These are phyloP conservation scores for Polypterus bichir DNA, from an alignment of 2,113 vertebrate species.

Conservation along the genomic window DNA sequence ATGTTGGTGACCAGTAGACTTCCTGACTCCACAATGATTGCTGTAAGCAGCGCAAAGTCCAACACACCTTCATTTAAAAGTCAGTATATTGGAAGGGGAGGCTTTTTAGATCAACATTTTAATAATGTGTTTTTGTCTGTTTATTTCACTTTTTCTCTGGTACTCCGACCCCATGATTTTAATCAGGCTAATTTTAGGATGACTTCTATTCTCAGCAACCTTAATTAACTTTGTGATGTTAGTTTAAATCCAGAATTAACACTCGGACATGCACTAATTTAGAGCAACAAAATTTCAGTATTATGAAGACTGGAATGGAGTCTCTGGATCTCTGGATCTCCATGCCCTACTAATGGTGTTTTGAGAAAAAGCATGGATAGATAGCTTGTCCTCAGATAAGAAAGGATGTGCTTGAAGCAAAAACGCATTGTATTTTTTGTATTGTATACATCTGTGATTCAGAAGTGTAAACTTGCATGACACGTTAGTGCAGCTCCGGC, in stretches of 20 bases:
- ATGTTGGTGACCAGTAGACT: slow-evolving; percentile 40
- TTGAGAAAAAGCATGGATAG: no score
- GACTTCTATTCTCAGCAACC: neutral
- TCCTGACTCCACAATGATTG: slow-evolving; percentile 33
- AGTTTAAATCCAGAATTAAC: slow-evolving; percentile 19
- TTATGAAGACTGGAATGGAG: no score
- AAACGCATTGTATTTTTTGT: no score
- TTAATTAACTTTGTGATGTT: neutral
- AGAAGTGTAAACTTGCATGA: no score
- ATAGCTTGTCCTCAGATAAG: no score
- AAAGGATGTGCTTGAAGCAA: no score
- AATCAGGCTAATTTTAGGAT: neutral
- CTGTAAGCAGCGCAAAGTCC: slow-evolving; percentile 7
- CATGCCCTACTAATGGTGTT: no score
- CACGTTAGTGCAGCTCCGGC: no score
- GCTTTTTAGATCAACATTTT: neutral
- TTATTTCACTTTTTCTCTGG: neutral
- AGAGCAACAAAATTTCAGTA: no score
- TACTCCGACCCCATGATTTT: slow-evolving; percentile 1
- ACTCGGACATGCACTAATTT: slow-evolving; percentile 12
- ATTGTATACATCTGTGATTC: no score
- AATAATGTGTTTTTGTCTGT: neutral
- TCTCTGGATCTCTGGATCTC: no score
- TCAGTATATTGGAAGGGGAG: neutral
- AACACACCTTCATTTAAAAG: slow-evolving; percentile 4